A percentile compares a stretch with the other conserved stretches of the same genome.
These are phyloP conservation scores for Phymatocera aterrima DNA, from an alignment of 2,888 invertebrate species.

Conservation along the genomic window DNA sequence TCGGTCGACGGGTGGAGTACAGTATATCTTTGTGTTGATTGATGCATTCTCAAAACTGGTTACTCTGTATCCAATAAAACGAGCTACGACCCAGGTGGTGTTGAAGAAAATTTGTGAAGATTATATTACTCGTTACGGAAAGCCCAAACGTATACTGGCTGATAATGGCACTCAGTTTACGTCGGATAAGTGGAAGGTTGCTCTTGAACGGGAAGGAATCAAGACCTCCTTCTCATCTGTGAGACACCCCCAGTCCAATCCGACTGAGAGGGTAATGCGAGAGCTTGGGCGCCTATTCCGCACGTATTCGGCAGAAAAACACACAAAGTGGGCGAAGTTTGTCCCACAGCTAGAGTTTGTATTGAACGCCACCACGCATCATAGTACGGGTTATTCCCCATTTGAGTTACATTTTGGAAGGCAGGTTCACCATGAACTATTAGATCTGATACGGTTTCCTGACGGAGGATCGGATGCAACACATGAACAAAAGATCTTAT, in stretches of 20 bases:
- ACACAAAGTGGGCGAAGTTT: conserved; percentile 1
- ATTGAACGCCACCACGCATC: conserved; percentile 23
- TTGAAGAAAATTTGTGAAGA: conserved; percentile 22
- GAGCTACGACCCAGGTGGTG: conserved; percentile 48
- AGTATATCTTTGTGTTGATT: conserved; percentile 55
- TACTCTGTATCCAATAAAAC: conserved; percentile 53
- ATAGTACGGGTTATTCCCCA: conserved; percentile 1
- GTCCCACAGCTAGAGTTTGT: neutral
- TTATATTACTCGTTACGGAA: neutral
- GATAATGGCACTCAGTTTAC: conserved; percentile 55
- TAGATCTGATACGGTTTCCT: neutral
- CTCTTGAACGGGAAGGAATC: neutral
- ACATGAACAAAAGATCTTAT: neutral
- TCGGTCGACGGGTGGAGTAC: conserved; percentile 40
- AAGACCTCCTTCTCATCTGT: neutral
- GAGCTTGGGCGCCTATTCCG: conserved; percentile 39
- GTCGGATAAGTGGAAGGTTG: conserved; percentile 48
- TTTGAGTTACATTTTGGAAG: conserved; percentile 12
- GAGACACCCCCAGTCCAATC: conserved; percentile 52
- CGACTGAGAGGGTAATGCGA: conserved; percentile 52
- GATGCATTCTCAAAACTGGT: conserved; percentile 56
- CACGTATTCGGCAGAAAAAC: neutral
- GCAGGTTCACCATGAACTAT: neutral
- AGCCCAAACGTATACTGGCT: conserved; percentile 43
- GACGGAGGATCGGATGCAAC: no score